Evolutionary conservation across 2,797 vertebrate species (phyloP).

Genomic region (Helostoma temminkii): DNA sequence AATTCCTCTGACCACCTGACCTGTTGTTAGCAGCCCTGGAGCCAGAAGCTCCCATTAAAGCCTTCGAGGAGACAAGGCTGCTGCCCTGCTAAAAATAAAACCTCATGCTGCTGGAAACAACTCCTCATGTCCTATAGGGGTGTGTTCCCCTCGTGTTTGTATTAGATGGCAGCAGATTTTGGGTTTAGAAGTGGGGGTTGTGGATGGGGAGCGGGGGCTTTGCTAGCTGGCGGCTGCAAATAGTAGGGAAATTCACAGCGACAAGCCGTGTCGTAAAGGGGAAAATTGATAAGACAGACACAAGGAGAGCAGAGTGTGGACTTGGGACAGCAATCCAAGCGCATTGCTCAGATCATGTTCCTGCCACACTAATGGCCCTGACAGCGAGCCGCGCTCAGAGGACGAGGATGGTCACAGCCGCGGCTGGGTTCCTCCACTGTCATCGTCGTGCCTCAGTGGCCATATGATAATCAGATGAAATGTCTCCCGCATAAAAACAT

Average conservation of each 20-base stretch:
- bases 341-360: constrained; percentile 98
- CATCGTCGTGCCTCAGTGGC: constrained; percentile 71
- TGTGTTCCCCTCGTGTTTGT: constrained; percentile 41
- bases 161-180: constrained; percentile 49
- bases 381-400: constrained; percentile 87
- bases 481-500: constrained; percentile 67
- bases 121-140: constrained; percentile 45
- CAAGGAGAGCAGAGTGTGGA: constrained; percentile 93
- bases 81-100: constrained; percentile 74
- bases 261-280: constrained; percentile 95
- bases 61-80: constrained; percentile 19
- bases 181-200: constrained; percentile 47
- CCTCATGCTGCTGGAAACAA: constrained; percentile 27
- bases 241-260: constrained; percentile 96
- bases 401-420: constrained; percentile 82
- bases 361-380: constrained; percentile 90
- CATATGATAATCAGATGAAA: constrained; percentile 82
- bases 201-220: constrained; percentile 39
- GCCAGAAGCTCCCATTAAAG: constrained; percentile 54
- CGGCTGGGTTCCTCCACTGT: constrained; percentile 65
- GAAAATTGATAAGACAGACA: constrained; percentile 99
- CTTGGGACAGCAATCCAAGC: constrained; percentile 98
- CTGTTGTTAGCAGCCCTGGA: constrained; percentile 61
- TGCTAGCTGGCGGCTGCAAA: constrained; percentile 88
- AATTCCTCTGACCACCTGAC: constrained; percentile 61